These are phyloP conservation scores for Eulithis prunata DNA, from an alignment of 2,888 invertebrate species.

Conservation along the genomic window DNA sequence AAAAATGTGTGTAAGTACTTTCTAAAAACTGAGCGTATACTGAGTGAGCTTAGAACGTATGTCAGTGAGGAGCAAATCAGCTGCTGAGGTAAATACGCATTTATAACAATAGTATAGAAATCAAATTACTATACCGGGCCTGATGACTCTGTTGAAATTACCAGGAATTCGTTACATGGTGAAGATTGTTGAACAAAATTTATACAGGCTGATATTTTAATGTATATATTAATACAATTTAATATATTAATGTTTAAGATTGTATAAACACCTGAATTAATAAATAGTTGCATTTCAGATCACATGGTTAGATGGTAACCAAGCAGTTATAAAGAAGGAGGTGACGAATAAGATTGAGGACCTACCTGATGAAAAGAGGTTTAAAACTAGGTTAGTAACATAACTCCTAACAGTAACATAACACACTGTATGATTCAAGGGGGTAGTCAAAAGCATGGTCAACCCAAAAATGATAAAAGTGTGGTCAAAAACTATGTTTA, in stretches of 20 bases:
- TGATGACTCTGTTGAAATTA: too few relatives aligned
- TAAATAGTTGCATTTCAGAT: constrained; percentile 78
- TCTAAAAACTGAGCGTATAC: constrained; percentile 92
- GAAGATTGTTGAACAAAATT: too few relatives aligned
- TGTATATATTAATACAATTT: too few relatives aligned
- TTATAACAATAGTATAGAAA: neutral
- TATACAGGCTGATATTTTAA: too few relatives aligned
- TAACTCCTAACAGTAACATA: neutral
- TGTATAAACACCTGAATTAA: neutral
- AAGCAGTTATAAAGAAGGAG: constrained; percentile 90
- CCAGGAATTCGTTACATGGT: too few relatives aligned
- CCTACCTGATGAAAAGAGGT: constrained; percentile 89
- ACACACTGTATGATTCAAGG: too few relatives aligned
- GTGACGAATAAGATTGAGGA: constrained; percentile 88
- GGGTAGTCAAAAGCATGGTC: too few relatives aligned
- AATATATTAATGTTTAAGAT: too few relatives aligned
- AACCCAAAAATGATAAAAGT: too few relatives aligned
- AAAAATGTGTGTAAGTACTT: constrained; percentile 55
- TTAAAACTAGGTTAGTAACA: constrained; percentile 84
- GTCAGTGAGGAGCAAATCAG: constrained; percentile 96
- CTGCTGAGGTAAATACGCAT: constrained; percentile 88
- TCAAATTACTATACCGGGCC: too few relatives aligned
- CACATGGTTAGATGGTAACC: constrained; percentile 94
- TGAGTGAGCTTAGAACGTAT: constrained; percentile 95
- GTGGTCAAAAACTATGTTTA: too few relatives aligned